These are phyloP conservation scores for Teleogryllus occipitalis DNA, from an alignment of 1,140 invertebrate species.

Conservation along the genomic window DNA sequence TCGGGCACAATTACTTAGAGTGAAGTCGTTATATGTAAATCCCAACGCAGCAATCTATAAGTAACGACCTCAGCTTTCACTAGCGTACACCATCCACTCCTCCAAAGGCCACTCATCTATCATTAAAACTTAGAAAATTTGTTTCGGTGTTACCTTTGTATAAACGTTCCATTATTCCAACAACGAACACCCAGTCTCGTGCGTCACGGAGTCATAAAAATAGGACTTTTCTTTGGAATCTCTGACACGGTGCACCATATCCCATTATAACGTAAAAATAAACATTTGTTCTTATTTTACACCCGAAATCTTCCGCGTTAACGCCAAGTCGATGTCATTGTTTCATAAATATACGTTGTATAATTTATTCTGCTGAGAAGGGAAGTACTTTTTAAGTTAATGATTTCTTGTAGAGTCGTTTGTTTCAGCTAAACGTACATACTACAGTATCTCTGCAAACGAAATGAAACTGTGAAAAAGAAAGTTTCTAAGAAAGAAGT, in stretches of 20 bases:
- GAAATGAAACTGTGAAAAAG: conserved; percentile 1
- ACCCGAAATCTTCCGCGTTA: neutral
- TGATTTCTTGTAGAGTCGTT: neutral
- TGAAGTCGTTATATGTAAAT: no score
- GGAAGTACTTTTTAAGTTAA: neutral
- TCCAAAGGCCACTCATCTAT: neutral
- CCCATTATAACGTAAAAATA: neutral
- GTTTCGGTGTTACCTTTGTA: neutral
- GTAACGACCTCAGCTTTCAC: no score
- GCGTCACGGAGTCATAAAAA: neutral
- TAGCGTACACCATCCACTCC: neutral
- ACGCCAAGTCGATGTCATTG: neutral
- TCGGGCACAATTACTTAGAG: no score
- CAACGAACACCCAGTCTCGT: neutral
- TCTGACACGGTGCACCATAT: neutral
- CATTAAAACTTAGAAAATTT: neutral
- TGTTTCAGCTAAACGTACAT: neutral
- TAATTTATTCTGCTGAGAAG: neutral
- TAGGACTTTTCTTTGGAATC: neutral
- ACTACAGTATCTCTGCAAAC: neutral
- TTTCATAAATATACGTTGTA: neutral
- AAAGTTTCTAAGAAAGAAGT: conserved; percentile 1
- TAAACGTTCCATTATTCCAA: neutral
- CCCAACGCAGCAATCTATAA: no score
- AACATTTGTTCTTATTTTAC: neutral